phyloP scores from a whole-genome alignment of 2,888 invertebrate genomes.

The Tillus elongatus region DNA sequence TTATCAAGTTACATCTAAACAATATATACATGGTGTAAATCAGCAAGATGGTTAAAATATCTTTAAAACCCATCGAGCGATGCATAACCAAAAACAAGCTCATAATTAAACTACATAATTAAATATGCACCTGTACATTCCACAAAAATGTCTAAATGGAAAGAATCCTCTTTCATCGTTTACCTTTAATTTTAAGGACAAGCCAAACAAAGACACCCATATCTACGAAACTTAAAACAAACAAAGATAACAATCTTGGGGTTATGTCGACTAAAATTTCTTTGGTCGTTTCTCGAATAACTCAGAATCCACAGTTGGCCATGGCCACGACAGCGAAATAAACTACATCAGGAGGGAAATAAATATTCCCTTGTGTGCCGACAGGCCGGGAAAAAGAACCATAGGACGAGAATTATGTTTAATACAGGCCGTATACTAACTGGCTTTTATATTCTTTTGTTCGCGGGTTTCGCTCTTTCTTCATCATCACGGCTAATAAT shows the following conservation, averaged over 20 bases:
- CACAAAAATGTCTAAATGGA: too few species aligned
- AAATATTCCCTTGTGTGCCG: neutral
- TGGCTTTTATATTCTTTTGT: slow-evolving; percentile 1
- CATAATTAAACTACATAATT: too few species aligned
- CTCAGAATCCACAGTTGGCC: neutral
- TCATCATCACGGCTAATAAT: too few species aligned
- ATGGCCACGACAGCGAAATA: neutral
- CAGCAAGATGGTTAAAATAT: too few species aligned
- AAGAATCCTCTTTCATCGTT: too few species aligned
- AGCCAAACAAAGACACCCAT: neutral
- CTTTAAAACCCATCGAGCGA: too few species aligned
- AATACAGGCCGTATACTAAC: neutral
- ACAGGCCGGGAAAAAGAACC: neutral
- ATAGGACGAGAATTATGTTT: neutral
- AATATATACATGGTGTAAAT: too few species aligned
- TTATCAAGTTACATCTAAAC: too few species aligned
- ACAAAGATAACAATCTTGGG: neutral
- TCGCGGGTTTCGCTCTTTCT: too few species aligned
- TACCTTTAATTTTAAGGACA: neutral
- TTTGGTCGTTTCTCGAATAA: slow-evolving; percentile 1
- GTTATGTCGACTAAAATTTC: slow-evolving; percentile 1
- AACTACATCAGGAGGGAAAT: neutral
- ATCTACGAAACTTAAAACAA: neutral
- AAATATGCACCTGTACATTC: too few species aligned
- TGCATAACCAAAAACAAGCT: too few species aligned